Evolutionary conservation across 2,888 invertebrate species (phyloP).

Genomic region (Lysandra coridon): DNA sequence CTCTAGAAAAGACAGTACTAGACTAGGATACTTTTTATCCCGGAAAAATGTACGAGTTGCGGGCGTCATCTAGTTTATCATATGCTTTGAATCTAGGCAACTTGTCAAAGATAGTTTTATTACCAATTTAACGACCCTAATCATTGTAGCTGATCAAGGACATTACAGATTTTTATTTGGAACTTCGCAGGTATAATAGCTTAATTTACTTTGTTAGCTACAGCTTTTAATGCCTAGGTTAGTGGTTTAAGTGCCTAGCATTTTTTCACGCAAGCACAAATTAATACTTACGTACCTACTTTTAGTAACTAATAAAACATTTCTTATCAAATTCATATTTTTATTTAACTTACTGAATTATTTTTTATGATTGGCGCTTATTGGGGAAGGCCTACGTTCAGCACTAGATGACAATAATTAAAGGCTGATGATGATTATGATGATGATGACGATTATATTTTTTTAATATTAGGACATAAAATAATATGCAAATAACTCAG

Average conservation of each 20-base stretch:
- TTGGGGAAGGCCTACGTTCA: too few species aligned
- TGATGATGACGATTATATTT: too few species aligned
- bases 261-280: conserved; percentile 12
- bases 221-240: not conserved
- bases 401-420: too few species aligned
- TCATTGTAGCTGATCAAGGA: not conserved
- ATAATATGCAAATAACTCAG: too few species aligned
- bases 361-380: too few species aligned
- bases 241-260: not conserved
- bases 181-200: not conserved
- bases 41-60: too few species aligned
- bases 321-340: too few species aligned
- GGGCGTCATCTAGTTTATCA: not conserved
- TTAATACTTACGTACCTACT: not conserved
- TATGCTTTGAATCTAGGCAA: not conserved
- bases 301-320: not conserved
- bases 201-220: not conserved
- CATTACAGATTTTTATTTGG: not conserved
- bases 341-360: not conserved
- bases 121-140: not conserved
- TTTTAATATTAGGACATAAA: too few species aligned
- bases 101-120: not conserved
- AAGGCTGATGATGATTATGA: too few species aligned
- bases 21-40: too few species aligned
- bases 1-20: too few species aligned